These are phyloP conservation scores for Amblyraja radiata DNA, from an alignment of 2,797 vertebrate species.

Conservation along the genomic window DNA sequence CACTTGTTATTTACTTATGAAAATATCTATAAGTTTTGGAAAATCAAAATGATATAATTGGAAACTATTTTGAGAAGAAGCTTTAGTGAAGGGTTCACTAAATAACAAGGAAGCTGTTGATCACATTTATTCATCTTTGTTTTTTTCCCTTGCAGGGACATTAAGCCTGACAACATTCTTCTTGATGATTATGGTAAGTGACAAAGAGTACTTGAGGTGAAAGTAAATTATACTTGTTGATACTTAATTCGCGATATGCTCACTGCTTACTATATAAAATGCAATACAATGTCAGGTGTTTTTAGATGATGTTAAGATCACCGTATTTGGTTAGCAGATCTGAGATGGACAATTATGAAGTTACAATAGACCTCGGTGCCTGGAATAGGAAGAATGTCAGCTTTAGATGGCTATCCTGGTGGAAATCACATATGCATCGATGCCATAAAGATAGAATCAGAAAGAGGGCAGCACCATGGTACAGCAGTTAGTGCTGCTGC, in stretches of 20 bases:
- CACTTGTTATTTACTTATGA: background rate
- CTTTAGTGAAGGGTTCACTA: background rate
- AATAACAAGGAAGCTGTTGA: conserved; percentile 16
- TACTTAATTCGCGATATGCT: background rate
- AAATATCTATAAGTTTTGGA: conserved; percentile 1
- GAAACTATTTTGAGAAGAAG: background rate
- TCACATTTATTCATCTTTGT: conserved; percentile 35
- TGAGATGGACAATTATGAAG: background rate
- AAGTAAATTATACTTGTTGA: background rate
- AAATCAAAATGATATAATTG: conserved; percentile 28
- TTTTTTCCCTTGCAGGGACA: conserved; percentile 70
- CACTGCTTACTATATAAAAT: background rate
- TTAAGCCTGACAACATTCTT: conserved; percentile 95
- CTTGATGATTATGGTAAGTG: conserved; percentile 88
- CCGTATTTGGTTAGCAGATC: background rate
- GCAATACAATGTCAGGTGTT: background rate
- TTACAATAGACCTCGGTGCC: background rate
- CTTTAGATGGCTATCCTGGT: background rate
- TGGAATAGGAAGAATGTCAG: background rate
- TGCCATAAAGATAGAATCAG: background rate
- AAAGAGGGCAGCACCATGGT: too few relatives aligned
- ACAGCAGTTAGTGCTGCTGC: too few relatives aligned
- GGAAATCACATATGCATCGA: background rate
- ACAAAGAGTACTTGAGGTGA: background rate
- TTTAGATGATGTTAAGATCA: background rate